Evolutionary conservation across 2,797 vertebrate species (phyloP).

Genomic region (Tauraco hartlaubi): DNA sequence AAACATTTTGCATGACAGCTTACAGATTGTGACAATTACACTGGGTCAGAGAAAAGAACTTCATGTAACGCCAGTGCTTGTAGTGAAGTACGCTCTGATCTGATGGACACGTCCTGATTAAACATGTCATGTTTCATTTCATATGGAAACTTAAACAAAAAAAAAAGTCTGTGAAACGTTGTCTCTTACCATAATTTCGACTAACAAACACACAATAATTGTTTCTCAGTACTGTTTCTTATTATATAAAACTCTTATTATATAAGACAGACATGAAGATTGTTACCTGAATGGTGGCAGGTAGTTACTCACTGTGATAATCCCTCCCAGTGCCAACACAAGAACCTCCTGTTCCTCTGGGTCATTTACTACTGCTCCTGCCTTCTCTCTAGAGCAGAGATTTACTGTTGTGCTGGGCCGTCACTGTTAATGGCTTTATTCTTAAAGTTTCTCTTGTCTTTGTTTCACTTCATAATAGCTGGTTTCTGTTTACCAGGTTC

Average conservation of each 20-base stretch:
- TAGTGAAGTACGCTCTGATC: neutral
- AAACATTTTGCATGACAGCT: conserved; percentile 13
- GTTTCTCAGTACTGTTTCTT: neutral
- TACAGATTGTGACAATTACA: conserved; percentile 16
- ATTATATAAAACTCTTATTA: neutral
- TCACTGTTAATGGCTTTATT: neutral
- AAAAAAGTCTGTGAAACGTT: neutral
- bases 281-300: neutral
- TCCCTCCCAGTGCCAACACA: neutral
- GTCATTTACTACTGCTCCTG: neutral
- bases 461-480: neutral
- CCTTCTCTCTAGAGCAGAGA: neutral
- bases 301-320: neutral
- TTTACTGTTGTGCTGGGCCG: neutral
- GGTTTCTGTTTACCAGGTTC: neutral
- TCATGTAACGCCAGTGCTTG: neutral
- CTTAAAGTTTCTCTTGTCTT: neutral
- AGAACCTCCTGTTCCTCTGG: neutral
- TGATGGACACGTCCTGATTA: neutral
- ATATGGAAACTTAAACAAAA: neutral
- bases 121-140: neutral
- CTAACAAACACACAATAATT: neutral
- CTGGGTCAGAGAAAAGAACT: neutral
- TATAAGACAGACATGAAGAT: neutral
- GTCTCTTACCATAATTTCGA: neutral